Evolutionary conservation across 2,888 invertebrate genomes (phyloP).

Genomic region (Eupithecia vulgata): DNA sequence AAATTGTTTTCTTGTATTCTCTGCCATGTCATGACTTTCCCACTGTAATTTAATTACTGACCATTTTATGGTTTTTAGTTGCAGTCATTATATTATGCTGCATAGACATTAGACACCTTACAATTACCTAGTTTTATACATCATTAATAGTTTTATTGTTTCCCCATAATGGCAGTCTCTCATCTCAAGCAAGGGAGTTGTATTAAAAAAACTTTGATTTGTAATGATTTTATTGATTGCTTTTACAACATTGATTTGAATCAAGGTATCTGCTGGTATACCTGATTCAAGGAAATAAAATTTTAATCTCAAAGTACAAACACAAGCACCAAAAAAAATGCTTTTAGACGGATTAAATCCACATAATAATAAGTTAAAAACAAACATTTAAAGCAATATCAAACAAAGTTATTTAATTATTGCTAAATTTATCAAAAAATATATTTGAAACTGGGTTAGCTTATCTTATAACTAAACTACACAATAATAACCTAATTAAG

Average conservation of each 20-base stretch:
- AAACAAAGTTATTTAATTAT: conserved; percentile 5
- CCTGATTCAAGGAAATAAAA: conserved; percentile 10
- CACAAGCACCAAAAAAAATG: conserved; percentile 23
- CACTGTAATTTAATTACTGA: neutral
- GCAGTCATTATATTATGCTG: too few relatives aligned
- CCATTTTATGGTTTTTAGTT: conserved; percentile 9
- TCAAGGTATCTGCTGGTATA: neutral
- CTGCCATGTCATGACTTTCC: neutral
- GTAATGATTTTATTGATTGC: conserved; percentile 21
- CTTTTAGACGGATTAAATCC: conserved; percentile 26
- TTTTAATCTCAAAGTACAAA: conserved; percentile 17
- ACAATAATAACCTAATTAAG: conserved; percentile 2
- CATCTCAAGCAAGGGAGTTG: neutral
- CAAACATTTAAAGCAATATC: conserved; percentile 10
- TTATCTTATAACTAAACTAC: conserved; percentile 5
- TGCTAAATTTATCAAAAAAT: neutral
- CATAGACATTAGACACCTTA: too few relatives aligned
- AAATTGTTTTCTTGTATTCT: neutral
- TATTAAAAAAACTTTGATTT: conserved; percentile 9
- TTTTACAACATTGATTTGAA: conserved; percentile 28
- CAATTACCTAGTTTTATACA: too few relatives aligned
- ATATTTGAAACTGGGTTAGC: neutral
- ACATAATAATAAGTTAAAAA: neutral
- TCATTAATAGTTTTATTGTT: too few relatives aligned
- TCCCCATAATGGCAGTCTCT: neutral